Percentiles rank a stretch among this genome's conserved stretches.
phyloP scores from a whole-genome alignment of 2,888 invertebrate genomes.

The Drosophila incognita region DNA sequence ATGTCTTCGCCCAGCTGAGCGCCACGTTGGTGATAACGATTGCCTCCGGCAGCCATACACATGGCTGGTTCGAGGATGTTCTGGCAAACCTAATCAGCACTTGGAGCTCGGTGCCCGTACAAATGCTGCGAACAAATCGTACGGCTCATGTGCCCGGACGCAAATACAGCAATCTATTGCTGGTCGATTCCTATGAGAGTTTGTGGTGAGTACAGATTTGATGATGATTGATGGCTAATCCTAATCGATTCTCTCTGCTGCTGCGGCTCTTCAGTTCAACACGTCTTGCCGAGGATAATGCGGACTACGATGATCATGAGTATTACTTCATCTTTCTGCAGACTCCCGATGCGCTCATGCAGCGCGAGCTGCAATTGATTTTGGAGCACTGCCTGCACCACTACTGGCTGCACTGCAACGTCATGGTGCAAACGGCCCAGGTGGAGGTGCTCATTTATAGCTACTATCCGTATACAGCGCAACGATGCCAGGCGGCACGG shows the following conservation, averaged over 20 bases:
- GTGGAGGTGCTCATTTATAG: slow-evolving; percentile 72
- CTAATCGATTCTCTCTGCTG: background rate
- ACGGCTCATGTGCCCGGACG: slow-evolving; percentile 47
- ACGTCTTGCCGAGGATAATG: slow-evolving; percentile 56
- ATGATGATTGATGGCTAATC: background rate
- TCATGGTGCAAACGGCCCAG: slow-evolving; percentile 71
- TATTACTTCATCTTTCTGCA: slow-evolving; percentile 79
- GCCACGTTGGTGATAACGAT: slow-evolving; percentile 55
- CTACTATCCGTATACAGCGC: slow-evolving; percentile 69
- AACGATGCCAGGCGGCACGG: slow-evolving; percentile 49
- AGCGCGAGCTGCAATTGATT: slow-evolving; percentile 60
- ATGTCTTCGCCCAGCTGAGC: slow-evolving; percentile 57
- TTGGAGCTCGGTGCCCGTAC: slow-evolving; percentile 51
- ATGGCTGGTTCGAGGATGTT: slow-evolving; percentile 57
- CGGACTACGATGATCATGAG: slow-evolving; percentile 65
- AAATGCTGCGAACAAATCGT: slow-evolving; percentile 41
- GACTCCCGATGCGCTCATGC: slow-evolving; percentile 43
- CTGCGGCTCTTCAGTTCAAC: slow-evolving; percentile 37
- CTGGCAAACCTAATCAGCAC: slow-evolving; percentile 39
- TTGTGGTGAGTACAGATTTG: slow-evolving; percentile 45
- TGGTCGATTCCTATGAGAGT: slow-evolving; percentile 72
- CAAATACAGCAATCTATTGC: slow-evolving; percentile 56
- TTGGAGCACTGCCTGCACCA: slow-evolving; percentile 69
- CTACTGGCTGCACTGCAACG: slow-evolving; percentile 76
- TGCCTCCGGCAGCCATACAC: slow-evolving; percentile 11